Evolutionary conservation across 2,888 invertebrate genomes (phyloP).

Genomic region (Ectobius pallidus): DNA sequence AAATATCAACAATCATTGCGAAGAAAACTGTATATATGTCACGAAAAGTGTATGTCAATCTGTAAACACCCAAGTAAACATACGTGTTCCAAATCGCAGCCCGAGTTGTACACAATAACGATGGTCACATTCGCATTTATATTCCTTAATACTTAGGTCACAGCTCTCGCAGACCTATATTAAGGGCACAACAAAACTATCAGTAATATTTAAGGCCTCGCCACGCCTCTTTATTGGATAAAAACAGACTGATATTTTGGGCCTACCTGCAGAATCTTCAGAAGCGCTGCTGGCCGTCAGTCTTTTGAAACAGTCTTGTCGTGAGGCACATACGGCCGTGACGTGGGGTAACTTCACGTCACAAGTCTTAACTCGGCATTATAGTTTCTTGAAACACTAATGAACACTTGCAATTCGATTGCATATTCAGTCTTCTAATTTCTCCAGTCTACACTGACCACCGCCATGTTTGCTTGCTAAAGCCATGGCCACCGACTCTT

Average conservation of each 20-base stretch:
- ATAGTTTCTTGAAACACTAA: constrained; percentile 30
- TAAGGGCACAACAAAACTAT: no score
- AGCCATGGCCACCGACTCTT: neutral
- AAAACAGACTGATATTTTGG: constrained; percentile 26
- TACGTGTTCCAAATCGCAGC: no score
- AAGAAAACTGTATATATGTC: no score
- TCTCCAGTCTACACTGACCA: constrained; percentile 13
- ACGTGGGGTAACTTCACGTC: constrained; percentile 39
- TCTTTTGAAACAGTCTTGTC: constrained; percentile 48
- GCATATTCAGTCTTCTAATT: constrained; percentile 39
- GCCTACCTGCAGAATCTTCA: constrained; percentile 46
- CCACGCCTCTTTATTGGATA: constrained; percentile 35
- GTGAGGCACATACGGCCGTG: constrained; percentile 43
- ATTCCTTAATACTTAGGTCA: no score
- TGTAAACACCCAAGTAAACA: no score
- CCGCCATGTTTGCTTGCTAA: constrained; percentile 37
- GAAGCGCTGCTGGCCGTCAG: constrained; percentile 44
- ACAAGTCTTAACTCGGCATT: constrained; percentile 37
- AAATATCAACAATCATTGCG: no score
- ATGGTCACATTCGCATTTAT: no score
- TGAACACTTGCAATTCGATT: constrained; percentile 35
- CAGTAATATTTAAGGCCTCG: no score
- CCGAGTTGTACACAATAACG: no score
- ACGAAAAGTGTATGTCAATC: no score
- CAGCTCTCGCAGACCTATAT: no score